phyloP scores from a whole-genome alignment of 2,888 invertebrate species.

The Hirtodrosophila trivittata region DNA sequence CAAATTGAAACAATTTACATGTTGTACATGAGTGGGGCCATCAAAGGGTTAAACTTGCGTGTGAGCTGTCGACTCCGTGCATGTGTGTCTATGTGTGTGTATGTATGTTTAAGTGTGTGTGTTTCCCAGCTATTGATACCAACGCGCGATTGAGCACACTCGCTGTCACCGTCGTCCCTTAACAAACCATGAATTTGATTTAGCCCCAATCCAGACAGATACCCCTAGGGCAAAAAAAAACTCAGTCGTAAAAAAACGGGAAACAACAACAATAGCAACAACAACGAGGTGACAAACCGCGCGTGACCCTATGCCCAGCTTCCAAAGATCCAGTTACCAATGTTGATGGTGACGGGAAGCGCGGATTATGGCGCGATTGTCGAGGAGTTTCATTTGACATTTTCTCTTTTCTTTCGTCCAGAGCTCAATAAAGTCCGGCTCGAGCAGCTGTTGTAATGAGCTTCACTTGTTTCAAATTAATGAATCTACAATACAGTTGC shows the following conservation, averaged over 20 bases:
- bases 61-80: slow-evolving; percentile 51
- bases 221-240: slow-evolving; percentile 17
- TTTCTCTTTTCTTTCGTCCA: slow-evolving; percentile 5
- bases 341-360: slow-evolving; percentile 60
- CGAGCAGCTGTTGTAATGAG: slow-evolving; percentile 8
- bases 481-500: no score
- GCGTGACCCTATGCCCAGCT: slow-evolving; percentile 49
- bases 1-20: slow-evolving; percentile 80
- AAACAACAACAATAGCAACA: slow-evolving; percentile 34
- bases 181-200: slow-evolving; percentile 82
- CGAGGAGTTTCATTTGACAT: slow-evolving; percentile 36
- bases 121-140: slow-evolving; percentile 65
- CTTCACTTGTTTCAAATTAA: no score
- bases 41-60: slow-evolving; percentile 78
- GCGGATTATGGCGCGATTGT: slow-evolving; percentile 71
- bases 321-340: slow-evolving; percentile 1
- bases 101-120: slow-evolving; percentile 16
- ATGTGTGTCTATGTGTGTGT: slow-evolving; percentile 17
- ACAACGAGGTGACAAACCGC: slow-evolving; percentile 72
- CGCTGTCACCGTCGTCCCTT: slow-evolving; percentile 37
- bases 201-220: slow-evolving; percentile 49
- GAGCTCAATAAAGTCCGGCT: slow-evolving; percentile 27
- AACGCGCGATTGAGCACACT: slow-evolving; percentile 48
- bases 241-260: neutral
- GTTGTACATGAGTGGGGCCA: slow-evolving; percentile 72